phyloP scores from a whole-genome alignment of 2,797 vertebrate genomes.

The Vireo griseus region DNA sequence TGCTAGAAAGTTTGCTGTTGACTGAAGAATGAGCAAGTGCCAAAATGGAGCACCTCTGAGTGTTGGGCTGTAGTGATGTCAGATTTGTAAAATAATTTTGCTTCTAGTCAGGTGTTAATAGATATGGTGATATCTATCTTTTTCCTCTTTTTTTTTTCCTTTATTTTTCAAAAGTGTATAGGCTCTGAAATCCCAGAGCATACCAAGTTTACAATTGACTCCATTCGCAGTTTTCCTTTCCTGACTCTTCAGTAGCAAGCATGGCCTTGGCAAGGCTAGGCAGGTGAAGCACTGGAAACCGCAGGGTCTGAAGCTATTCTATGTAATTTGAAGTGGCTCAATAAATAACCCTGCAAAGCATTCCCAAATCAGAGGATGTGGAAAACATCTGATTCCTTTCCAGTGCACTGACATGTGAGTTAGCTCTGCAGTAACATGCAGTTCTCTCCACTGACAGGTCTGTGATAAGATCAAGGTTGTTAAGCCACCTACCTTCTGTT shows the following conservation, averaged over 20 bases:
- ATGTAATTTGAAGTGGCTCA: neutral
- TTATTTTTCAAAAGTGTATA: neutral
- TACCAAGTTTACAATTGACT: neutral
- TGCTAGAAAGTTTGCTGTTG: neutral
- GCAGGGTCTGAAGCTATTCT: neutral
- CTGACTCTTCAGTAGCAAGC: neutral
- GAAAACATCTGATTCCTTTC: slow-evolving; percentile 16
- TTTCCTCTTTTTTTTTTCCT: no score
- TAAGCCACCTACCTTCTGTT: slow-evolving; percentile 48
- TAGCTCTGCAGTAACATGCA: neutral
- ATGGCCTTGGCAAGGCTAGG: neutral
- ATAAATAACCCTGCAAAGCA: neutral
- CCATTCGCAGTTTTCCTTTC: neutral
- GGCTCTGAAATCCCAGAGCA: neutral
- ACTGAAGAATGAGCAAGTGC: neutral
- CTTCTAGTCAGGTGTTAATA: neutral
- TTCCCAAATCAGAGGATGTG: neutral
- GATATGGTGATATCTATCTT: neutral
- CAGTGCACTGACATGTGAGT: neutral
- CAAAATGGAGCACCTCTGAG: neutral
- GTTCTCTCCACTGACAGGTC: slow-evolving; percentile 36
- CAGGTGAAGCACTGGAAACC: neutral
- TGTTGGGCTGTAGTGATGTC: neutral
- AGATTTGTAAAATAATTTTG: neutral
- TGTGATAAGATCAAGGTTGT: slow-evolving; percentile 52